Percentiles rank a stretch among this genome's conserved stretches.
phyloP scores from a whole-genome alignment of 1,140 invertebrate species.

The Dreissena polymorpha region DNA sequence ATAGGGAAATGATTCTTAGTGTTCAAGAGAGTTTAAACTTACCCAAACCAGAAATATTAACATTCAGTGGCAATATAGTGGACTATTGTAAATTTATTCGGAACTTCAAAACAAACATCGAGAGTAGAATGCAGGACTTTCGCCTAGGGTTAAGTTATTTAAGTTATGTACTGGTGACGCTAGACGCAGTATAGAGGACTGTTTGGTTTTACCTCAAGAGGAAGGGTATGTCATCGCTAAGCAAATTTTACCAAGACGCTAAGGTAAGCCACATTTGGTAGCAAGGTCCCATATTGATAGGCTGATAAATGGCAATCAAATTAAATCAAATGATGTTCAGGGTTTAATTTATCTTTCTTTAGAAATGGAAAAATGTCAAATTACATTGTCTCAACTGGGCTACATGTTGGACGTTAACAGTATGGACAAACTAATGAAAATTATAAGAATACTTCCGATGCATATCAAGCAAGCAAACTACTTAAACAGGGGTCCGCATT shows the following conservation, averaged over 20 bases:
- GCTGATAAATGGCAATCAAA: not conserved
- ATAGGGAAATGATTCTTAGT: too few relatives aligned
- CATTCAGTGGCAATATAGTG: too few relatives aligned
- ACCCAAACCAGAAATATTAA: constrained; percentile 6
- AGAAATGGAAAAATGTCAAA: too few relatives aligned
- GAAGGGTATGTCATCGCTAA: constrained; percentile 15
- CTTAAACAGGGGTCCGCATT: too few relatives aligned
- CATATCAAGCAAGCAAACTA: too few relatives aligned
- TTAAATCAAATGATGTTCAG: too few relatives aligned
- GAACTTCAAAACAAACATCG: constrained; percentile 13
- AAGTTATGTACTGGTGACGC: constrained; percentile 18
- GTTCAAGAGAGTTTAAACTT: constrained; percentile 3
- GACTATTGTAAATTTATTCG: constrained; percentile 18
- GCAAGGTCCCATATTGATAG: not conserved
- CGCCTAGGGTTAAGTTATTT: not conserved
- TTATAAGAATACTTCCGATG: too few relatives aligned
- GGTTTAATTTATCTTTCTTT: too few relatives aligned
- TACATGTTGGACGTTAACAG: too few relatives aligned
- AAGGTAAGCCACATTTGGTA: constrained; percentile 19
- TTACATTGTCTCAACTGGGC: too few relatives aligned
- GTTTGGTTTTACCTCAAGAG: not conserved
- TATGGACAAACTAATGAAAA: too few relatives aligned
- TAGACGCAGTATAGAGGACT: constrained; percentile 7
- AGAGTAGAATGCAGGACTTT: not conserved
- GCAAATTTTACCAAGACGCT: not conserved